Conservation (phyloP, 2,113 vertebrate genomes). For the Pteropus alecto region DNA sequence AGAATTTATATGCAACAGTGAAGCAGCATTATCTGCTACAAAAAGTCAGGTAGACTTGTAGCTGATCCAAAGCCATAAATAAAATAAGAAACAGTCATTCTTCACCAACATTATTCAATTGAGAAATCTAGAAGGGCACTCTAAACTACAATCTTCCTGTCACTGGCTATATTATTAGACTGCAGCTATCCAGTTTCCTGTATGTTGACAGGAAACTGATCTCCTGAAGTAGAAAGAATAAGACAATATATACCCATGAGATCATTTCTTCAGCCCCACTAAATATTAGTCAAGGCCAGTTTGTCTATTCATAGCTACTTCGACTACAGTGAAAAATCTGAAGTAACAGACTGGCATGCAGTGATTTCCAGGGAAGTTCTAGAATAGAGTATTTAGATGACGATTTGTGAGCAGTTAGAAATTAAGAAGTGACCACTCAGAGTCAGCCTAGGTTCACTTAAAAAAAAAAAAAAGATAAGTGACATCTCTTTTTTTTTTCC, state of each 20-base stretch:
- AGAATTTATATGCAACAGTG: conserved; percentile 25
- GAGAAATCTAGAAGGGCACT: conserved; percentile 39
- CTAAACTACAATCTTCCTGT: conserved; percentile 60
- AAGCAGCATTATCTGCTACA: neutral
- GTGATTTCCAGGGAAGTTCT: conserved; percentile 18
- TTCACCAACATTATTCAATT: conserved; percentile 52
- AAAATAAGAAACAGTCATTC: conserved; percentile 35
- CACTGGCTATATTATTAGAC: conserved; percentile 42
- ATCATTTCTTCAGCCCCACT: conserved; percentile 38
- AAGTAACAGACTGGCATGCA: neutral
- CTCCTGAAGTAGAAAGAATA: conserved; percentile 40
- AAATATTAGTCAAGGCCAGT: neutral
- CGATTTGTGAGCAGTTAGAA: neutral
- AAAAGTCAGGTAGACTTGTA: conserved; percentile 38
- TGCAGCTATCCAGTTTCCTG: conserved; percentile 5
- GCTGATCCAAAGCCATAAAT: conserved; percentile 64
- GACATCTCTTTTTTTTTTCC: neutral
- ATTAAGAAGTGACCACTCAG: neutral
- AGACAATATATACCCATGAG: neutral
- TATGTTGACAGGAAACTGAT: conserved; percentile 46
- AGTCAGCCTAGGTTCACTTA: neutral
- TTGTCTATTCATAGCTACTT: neutral
- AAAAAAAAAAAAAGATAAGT: neutral
- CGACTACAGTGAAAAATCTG: neutral
- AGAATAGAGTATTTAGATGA: neutral